These are phyloP conservation scores for Presbytis comata DNA, from an alignment of 2,797 vertebrate species.

Conservation along the genomic window DNA sequence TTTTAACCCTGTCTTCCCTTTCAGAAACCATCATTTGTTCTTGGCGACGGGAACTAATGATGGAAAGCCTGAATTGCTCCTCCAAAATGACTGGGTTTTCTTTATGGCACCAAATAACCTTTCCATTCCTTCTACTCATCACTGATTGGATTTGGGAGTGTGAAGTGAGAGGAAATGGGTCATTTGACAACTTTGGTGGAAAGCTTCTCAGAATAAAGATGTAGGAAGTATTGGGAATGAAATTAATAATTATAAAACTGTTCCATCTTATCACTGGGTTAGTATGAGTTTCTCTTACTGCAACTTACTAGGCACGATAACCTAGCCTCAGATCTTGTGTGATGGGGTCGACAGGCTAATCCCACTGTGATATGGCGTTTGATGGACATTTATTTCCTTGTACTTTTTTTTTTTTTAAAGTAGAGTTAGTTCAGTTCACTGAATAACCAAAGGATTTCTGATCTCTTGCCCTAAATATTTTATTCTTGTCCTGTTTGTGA, in stretches of 20 bases:
- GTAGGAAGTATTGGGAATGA: not conserved
- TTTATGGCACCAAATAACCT: not conserved
- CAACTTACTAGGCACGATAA: not conserved
- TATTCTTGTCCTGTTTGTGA: slow-evolving; percentile 72
- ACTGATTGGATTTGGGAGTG: not conserved
- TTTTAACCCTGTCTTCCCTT: not conserved
- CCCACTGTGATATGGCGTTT: slow-evolving; percentile 38
- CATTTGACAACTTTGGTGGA: not conserved
- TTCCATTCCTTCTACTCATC: not conserved
- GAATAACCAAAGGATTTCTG: slow-evolving; percentile 71
- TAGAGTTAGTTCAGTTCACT: slow-evolving; percentile 71
- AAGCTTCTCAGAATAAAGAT: slow-evolving; percentile 21
- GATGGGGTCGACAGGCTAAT: not conserved
- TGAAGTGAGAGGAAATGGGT: not conserved
- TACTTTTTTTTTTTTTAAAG: not conserved
- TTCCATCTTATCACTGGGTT: not conserved
- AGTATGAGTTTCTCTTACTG: not conserved
- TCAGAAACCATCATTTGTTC: not conserved
- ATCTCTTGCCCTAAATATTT: slow-evolving; percentile 74
- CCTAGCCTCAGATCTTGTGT: not conserved
- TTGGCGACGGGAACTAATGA: not conserved
- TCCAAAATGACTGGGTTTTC: not conserved
- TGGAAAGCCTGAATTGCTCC: not conserved
- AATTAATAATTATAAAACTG: not conserved
- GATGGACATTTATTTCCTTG: slow-evolving; percentile 51